Conservation (phyloP, 2,113 vertebrate species). For the Phaethornis superciliosus region DNA sequence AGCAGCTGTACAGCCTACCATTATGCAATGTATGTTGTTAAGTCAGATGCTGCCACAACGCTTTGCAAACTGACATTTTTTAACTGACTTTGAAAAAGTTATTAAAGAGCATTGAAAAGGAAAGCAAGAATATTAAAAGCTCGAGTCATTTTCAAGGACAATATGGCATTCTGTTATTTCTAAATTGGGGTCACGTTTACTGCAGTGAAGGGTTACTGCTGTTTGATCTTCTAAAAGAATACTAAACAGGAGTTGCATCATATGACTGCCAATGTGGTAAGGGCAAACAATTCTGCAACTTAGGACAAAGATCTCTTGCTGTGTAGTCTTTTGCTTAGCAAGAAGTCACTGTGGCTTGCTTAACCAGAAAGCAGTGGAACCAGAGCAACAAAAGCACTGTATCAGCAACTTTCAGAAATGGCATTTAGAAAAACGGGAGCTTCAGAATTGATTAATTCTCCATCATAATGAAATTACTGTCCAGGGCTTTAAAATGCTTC, state of each 20-base stretch:
- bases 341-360: background rate
- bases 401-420: background rate
- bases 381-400: background rate
- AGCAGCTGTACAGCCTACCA: background rate
- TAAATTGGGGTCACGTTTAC: background rate
- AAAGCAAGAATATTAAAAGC: background rate
- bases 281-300: background rate
- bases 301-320: background rate
- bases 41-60: background rate
- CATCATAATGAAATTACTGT: background rate
- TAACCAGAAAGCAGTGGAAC: background rate
- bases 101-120: background rate
- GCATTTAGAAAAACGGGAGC: background rate
- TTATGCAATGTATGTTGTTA: background rate
- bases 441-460: background rate
- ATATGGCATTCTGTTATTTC: background rate
- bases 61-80: background rate
- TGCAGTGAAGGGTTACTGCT: background rate
- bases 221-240: background rate
- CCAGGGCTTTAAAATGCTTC: background rate
- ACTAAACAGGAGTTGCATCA: background rate
- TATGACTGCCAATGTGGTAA: background rate
- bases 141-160: background rate
- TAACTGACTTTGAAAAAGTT: background rate
- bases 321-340: background rate